Evolutionary conservation across 2,113 vertebrate species (phyloP).

Genomic region (Mus spicilegus): DNA sequence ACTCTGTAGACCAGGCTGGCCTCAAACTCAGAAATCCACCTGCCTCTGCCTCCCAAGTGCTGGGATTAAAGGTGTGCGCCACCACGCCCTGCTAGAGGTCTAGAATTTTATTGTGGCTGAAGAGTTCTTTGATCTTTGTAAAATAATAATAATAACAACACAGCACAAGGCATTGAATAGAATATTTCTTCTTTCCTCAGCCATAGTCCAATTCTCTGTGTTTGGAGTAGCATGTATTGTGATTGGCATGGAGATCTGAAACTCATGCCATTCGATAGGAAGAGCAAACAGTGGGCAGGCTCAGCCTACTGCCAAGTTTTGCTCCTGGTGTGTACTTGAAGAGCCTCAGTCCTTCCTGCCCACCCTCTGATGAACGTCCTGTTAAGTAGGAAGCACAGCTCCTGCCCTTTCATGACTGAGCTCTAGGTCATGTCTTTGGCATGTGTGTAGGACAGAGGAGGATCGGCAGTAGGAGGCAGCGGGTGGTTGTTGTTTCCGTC

Average conservation of each 20-base stretch:
- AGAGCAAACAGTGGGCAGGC: neutral
- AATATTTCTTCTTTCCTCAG: neutral
- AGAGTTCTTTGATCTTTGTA: neutral
- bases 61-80: too few relatives aligned
- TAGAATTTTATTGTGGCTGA: neutral
- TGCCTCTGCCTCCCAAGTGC: too few relatives aligned
- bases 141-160: neutral
- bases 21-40: too few relatives aligned
- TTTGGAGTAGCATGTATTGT: neutral
- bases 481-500: neutral
- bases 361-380: neutral
- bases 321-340: neutral
- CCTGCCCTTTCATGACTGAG: neutral
- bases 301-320: neutral
- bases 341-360: neutral
- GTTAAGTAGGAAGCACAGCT: fast-evolving
- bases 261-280: neutral
- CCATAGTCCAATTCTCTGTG: neutral
- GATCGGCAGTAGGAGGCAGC: neutral
- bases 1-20: too few relatives aligned
- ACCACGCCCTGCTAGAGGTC: neutral
- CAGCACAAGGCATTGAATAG: neutral
- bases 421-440: neutral
- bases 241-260: neutral
- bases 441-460: neutral